phyloP scores from a whole-genome alignment of 2,113 vertebrate genomes.

The Kryptolebias marmoratus region DNA sequence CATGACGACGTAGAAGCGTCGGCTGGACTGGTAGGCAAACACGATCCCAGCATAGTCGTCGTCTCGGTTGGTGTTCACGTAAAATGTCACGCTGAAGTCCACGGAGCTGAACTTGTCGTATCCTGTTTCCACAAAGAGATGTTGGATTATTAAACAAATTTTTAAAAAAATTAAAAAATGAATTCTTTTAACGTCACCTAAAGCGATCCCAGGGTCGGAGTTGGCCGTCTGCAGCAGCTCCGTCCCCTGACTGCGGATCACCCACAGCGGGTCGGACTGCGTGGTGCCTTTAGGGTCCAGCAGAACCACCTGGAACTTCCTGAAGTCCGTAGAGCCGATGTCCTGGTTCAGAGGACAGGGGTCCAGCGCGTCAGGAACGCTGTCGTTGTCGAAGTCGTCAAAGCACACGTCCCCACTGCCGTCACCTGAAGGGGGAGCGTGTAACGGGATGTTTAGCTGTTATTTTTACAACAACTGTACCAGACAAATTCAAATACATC shows the following conservation, averaged over 20 bases:
- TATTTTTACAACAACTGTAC: too few relatives aligned
- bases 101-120: conserved; percentile 93
- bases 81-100: conserved; percentile 97
- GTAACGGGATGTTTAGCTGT: background rate
- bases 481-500: too few relatives aligned
- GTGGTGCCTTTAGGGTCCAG: conserved; percentile 95
- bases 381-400: conserved; percentile 97
- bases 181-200: conserved; percentile 82
- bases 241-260: conserved; percentile 94
- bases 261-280: conserved; percentile 96
- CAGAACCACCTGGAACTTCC: conserved; percentile 95
- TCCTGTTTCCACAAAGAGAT: conserved; percentile 72
- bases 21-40: conserved; percentile 96
- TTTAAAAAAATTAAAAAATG: background rate
- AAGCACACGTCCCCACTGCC: conserved; percentile 92
- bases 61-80: conserved; percentile 95
- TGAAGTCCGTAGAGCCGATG: conserved; percentile 92
- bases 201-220: conserved; percentile 96
- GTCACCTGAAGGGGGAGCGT: conserved; percentile 79
- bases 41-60: conserved; percentile 96
- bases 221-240: conserved; percentile 95
- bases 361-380: conserved; percentile 89
- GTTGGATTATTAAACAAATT: background rate
- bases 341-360: conserved; percentile 91
- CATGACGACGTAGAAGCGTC: conserved; percentile 96